These are phyloP conservation scores for Drosophila nr. medialis DNA, from an alignment of 2,888 invertebrate species.

Conservation along the genomic window DNA sequence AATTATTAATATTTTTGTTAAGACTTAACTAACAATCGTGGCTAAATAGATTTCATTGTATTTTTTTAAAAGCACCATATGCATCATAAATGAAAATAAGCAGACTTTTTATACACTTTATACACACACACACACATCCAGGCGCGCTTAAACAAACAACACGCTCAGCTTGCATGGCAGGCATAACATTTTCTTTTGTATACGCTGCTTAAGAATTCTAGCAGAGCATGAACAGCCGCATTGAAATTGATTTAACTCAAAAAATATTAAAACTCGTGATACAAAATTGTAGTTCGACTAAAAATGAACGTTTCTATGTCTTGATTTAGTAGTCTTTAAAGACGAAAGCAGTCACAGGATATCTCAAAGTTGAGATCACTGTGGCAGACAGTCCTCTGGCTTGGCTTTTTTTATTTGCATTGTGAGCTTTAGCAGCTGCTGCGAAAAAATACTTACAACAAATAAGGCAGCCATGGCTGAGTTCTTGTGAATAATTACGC, in stretches of 20 bases:
- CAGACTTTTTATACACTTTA: neutral
- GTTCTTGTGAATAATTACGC: constrained; percentile 67
- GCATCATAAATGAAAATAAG: constrained; percentile 1
- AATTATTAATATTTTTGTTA: neutral
- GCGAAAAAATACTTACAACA: constrained; percentile 52
- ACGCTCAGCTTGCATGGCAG: neutral
- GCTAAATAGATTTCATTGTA: neutral
- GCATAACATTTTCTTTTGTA: neutral
- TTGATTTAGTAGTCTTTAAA: neutral
- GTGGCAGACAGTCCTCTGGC: fast-evolving
- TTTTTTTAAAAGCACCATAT: neutral
- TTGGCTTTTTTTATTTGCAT: constrained; percentile 24
- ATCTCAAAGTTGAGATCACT: neutral
- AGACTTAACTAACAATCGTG: neutral
- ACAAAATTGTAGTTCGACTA: too few species aligned
- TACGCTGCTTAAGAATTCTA: constrained; percentile 3
- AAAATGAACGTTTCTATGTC: neutral
- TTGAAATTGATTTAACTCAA: neutral
- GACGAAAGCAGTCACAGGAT: neutral
- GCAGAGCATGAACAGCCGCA: neutral
- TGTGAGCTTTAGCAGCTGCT: constrained; percentile 21
- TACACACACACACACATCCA: neutral
- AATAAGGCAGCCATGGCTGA: constrained; percentile 48
- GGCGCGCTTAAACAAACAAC: constrained; percentile 11
- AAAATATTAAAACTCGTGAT: neutral